Conservation (phyloP, 2,888 invertebrate genomes). For the Cephus pygmeus region DNA sequence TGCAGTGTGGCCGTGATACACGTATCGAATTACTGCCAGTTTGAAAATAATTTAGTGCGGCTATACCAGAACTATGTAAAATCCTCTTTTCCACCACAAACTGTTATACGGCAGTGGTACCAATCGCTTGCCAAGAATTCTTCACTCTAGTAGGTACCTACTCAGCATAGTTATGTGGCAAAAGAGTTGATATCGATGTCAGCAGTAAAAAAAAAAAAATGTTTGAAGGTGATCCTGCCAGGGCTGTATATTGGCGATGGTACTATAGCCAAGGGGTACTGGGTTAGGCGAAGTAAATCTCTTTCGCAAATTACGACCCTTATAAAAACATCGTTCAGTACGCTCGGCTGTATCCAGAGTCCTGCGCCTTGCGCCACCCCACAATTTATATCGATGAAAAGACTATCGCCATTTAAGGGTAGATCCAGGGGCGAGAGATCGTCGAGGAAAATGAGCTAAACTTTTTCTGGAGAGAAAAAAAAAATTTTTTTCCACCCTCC, state of each 20-base stretch:
- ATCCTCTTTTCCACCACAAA: not conserved
- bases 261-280: not conserved
- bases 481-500: not conserved
- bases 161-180: not conserved
- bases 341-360: not conserved
- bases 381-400: not conserved
- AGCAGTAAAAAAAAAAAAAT: not conserved
- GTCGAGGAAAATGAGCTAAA: constrained; percentile 17
- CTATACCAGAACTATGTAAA: not conserved
- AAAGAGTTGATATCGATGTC: not conserved
- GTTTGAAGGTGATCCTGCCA: not conserved
- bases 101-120: not conserved
- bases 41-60: not conserved
- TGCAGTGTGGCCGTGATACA: not conserved
- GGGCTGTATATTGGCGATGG: not conserved
- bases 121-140: not conserved
- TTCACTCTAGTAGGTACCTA: not conserved
- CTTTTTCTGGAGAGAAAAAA: constrained; percentile 5
- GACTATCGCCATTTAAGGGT: not conserved
- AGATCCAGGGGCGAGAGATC: not conserved
- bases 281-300: not conserved
- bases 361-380: not conserved
- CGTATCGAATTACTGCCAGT: not conserved
- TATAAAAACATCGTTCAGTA: not conserved
- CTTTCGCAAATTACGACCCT: not conserved